Evolutionary conservation across 2,113 vertebrate species (phyloP), one percentile per base, ranked within the genome.

Genomic region (Donacobius atricapilla): DNA sequence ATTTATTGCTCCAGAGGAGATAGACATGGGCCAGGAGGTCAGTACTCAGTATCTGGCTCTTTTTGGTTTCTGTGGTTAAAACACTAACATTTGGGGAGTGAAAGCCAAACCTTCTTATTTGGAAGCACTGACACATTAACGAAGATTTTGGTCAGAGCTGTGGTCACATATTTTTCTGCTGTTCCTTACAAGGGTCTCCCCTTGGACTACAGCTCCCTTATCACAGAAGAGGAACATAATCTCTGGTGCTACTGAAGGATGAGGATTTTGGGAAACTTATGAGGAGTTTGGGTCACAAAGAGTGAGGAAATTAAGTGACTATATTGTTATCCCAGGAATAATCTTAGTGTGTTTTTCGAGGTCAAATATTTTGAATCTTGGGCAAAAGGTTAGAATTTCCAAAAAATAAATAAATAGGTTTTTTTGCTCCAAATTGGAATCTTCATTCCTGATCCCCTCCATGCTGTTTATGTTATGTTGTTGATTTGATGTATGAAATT

Each of bases 361-460:
- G 33, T 33, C 1, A 2, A 77, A 19, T 83, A 69, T 50, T 76
- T 70, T 42, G 33, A 48, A 82, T 19, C 69, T 92, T 25, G 11
- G 30, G 9, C 15, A 50, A 30, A 72, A 50, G 2, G 11, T 45
- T 42, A 30, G 10, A 0, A 27, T 83, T 88, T 53, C 20, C 1
- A 48, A 73, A 85, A 71, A 50, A 22, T 1, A 31, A 54, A 78
- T 0, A 44, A 56, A 33, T 19, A 0, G 1, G 1, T 23, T 37
- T 73, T 75, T 61, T 31, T 65, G 8, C 14, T 27, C 22, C 33
- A 24, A 61, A 21, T 3, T 24, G 13, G 2, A 10, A 20, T 53
- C 28, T 54, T 42, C 28, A 50, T 37, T 80, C 18, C 50, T 50
- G 25, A 65, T 21, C 5, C 17, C 4, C 22, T 83, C 31, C 30